Conservation (phyloP, 2,797 vertebrate species). For the Jordanella pulchra region DNA sequence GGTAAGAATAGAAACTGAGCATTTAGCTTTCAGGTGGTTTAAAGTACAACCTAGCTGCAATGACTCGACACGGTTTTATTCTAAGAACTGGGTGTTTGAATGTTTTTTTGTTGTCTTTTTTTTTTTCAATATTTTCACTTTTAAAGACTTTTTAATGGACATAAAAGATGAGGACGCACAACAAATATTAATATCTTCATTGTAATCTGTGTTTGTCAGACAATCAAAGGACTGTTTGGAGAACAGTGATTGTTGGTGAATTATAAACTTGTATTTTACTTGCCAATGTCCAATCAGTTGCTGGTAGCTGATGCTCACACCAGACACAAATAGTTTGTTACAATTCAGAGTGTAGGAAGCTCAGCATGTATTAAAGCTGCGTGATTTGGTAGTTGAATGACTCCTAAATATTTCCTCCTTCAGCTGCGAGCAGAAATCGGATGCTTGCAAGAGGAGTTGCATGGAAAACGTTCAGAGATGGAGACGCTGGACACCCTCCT, state of each 20-base stretch:
- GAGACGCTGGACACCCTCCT: constrained; percentile 84
- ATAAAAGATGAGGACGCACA: too few species aligned
- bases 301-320: too few species aligned
- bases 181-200: too few species aligned
- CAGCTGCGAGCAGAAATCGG: constrained; percentile 84
- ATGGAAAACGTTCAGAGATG: constrained; percentile 83
- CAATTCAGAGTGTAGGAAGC: too few species aligned
- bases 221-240: too few species aligned
- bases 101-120: neutral
- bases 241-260: too few species aligned
- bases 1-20: constrained; percentile 21
- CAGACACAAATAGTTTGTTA: too few species aligned
- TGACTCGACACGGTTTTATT: neutral
- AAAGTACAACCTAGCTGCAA: neutral
- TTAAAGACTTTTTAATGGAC: neutral
- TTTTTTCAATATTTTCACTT: neutral
- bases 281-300: too few species aligned
- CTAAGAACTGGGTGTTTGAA: neutral
- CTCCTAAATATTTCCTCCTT: constrained; percentile 3
- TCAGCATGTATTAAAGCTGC: too few species aligned
- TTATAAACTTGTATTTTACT: too few species aligned
- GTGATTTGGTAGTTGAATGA: neutral
- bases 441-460: constrained; percentile 80
- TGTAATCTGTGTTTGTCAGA: too few species aligned
- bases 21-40: neutral